phyloP scores from a whole-genome alignment of 2,888 invertebrate species.

The Leucophenga montana region DNA sequence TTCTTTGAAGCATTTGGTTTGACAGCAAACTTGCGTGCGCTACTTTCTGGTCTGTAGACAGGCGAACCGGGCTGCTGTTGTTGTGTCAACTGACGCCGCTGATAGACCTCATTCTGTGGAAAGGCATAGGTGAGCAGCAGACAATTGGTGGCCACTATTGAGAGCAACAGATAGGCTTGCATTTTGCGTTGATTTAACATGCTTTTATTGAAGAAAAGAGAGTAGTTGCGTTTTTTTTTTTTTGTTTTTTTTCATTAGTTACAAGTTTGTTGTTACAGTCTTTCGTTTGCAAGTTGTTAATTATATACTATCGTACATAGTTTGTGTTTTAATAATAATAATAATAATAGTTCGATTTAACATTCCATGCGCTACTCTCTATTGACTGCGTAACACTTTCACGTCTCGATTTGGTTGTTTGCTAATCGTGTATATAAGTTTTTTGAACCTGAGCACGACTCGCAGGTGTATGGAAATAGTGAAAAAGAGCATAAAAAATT shows the following conservation, averaged over 20 bases:
- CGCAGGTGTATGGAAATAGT: no score
- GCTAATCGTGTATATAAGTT: constrained; percentile 29
- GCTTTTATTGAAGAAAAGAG: constrained; percentile 55
- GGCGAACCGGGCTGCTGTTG: constrained; percentile 52
- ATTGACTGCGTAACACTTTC: constrained; percentile 52
- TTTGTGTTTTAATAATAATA: not conserved
- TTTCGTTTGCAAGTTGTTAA: not conserved
- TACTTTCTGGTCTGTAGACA: constrained; percentile 57
- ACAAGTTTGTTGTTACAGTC: constrained; percentile 53
- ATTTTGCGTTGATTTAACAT: constrained; percentile 80
- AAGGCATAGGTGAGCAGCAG: constrained; percentile 81
- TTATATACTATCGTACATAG: not conserved
- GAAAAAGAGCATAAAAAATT: no score
- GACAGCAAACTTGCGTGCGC: constrained; percentile 85
- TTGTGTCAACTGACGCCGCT: constrained; percentile 54
- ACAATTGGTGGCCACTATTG: constrained; percentile 80
- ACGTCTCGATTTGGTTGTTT: constrained; percentile 31
- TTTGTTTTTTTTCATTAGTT: not conserved
- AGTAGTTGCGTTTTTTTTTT: no score
- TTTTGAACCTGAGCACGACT: constrained; percentile 47
- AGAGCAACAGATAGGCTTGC: constrained; percentile 81
- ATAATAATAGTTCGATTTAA: not conserved
- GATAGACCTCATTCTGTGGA: constrained; percentile 75
- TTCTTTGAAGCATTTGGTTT: constrained; percentile 93
- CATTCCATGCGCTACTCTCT: not conserved